Conservation (phyloP, 2,113 vertebrate species). For the Cepphus grylle region DNA sequence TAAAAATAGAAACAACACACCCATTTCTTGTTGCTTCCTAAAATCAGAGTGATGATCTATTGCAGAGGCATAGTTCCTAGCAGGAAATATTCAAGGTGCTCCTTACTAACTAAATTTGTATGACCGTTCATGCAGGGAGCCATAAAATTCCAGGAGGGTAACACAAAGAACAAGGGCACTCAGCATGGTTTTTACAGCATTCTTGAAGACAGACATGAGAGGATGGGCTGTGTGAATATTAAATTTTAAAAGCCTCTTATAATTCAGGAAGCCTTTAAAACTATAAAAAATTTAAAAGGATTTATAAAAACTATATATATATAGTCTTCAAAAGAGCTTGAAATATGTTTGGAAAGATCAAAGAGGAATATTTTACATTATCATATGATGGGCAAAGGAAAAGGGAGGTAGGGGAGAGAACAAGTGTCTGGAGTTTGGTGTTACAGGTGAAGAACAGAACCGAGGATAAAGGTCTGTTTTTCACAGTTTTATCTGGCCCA, state of each 20-base stretch:
- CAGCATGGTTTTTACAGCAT: neutral
- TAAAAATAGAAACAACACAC: neutral
- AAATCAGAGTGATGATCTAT: neutral
- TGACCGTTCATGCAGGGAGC: neutral
- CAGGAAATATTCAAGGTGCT: neutral
- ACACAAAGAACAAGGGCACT: neutral
- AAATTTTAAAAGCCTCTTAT: slow-evolving; percentile 48
- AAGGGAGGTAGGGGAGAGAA: neutral
- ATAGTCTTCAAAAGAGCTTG: slow-evolving; percentile 21
- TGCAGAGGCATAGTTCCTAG: neutral
- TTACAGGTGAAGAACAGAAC: neutral
- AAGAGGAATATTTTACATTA: neutral
- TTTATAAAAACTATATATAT: slow-evolving; percentile 10
- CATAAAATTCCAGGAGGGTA: neutral
- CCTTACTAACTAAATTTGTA: neutral
- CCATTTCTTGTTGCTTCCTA: neutral
- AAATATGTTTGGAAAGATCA: slow-evolving; percentile 24
- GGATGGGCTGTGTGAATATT: neutral
- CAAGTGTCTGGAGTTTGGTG: neutral
- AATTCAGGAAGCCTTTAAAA: slow-evolving; percentile 33
- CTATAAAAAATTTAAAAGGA: slow-evolving; percentile 2
- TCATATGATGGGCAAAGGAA: neutral
- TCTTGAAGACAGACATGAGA: neutral
- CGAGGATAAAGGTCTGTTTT: slow-evolving; percentile 23
- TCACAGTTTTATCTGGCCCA: neutral